Percentiles rank a stretch among this genome's conserved stretches.
Conservation (phyloP, 2,113 vertebrate species). For the Spheniscus mendiculus region DNA sequence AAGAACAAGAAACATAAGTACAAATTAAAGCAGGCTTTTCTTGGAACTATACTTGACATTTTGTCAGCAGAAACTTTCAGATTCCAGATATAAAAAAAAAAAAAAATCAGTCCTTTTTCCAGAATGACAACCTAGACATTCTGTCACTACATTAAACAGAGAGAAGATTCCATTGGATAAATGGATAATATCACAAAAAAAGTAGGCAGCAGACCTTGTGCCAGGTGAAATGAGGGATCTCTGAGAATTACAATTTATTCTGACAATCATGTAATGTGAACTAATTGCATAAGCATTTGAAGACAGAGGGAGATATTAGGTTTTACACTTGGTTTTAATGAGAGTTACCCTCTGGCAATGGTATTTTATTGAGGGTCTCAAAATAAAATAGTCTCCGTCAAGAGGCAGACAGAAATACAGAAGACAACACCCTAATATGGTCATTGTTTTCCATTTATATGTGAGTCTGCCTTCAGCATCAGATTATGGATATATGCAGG, state of each 20-base stretch:
- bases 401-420: background rate
- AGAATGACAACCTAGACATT: background rate
- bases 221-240: background rate
- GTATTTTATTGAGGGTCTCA: background rate
- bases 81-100: background rate
- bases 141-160: background rate
- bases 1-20: background rate
- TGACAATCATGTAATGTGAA: background rate
- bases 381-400: background rate
- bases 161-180: background rate
- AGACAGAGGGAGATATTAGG: background rate
- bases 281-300: background rate
- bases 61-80: background rate
- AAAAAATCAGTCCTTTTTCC: rapidly evolving
- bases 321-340: background rate
- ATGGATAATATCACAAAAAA: background rate
- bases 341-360: background rate
- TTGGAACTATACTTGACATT: background rate
- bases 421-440: background rate
- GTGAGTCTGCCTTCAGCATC: background rate
- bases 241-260: background rate
- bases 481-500: background rate
- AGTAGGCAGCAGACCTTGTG: background rate
- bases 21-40: background rate
- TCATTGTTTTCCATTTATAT: background rate